A percentile compares a stretch with the other conserved stretches of the same genome.
Conservation (phyloP, 1,140 invertebrate genomes). For the Drosophila tsacasi region DNA sequence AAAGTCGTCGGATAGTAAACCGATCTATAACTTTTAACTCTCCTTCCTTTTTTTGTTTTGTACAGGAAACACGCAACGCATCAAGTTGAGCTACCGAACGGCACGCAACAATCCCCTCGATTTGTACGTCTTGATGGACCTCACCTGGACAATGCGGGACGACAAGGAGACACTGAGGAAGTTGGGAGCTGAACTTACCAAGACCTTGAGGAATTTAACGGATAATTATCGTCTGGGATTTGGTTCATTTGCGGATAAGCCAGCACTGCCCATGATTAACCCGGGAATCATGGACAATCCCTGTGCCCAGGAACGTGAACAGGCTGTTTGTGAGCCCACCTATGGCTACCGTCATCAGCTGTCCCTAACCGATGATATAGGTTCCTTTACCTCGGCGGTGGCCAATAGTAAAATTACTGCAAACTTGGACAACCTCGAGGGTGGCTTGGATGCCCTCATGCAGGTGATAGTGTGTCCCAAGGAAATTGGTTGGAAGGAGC, state of each 20-base stretch:
- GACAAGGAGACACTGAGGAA: slow-evolving; percentile 92
- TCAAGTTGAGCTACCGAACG: slow-evolving; percentile 87
- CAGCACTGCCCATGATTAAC: slow-evolving; percentile 91
- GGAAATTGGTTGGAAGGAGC: slow-evolving; percentile 87
- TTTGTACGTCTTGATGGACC: slow-evolving; percentile 96
- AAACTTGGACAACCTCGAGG: slow-evolving; percentile 98
- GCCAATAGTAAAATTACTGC: slow-evolving; percentile 92
- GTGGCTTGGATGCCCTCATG: slow-evolving; percentile 99
- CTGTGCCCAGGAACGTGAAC: slow-evolving; percentile 84
- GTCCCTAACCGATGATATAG: slow-evolving; percentile 87
- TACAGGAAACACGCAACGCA: slow-evolving; percentile 86
- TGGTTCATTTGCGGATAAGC: slow-evolving; percentile 94
- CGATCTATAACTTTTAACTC: slow-evolving; percentile 33
- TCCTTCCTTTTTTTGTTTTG: background rate
- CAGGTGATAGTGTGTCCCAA: slow-evolving; percentile 96
- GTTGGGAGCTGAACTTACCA: slow-evolving; percentile 89
- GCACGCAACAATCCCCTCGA: slow-evolving; percentile 95
- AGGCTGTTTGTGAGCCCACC: slow-evolving; percentile 87
- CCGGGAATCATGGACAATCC: slow-evolving; percentile 86
- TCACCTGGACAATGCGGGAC: slow-evolving; percentile 95
- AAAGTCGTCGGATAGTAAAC: slow-evolving; percentile 44
- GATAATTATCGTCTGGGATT: slow-evolving; percentile 93
- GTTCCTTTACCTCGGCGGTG: slow-evolving; percentile 87
- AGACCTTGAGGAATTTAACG: slow-evolving; percentile 90
- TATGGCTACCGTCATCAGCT: slow-evolving; percentile 91